Percentiles rank a stretch among this genome's conserved stretches.
Conservation (phyloP, 2,113 vertebrate genomes). For the Cephalopholis sonnerati region DNA sequence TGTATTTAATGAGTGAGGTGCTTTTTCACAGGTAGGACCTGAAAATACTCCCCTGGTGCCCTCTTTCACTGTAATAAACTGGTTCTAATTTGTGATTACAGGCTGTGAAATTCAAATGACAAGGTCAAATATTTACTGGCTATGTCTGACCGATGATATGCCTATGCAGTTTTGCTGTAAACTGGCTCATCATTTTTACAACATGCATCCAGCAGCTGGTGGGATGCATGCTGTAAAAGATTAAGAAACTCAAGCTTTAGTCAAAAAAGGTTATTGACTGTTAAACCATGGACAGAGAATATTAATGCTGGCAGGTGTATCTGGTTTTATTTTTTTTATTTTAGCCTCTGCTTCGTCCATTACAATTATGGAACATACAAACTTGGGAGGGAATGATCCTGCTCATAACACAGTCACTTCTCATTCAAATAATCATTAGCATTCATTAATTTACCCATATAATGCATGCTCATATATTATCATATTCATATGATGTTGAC, state of each 20-base stretch:
- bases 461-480: too few relatives aligned
- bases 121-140: constrained; percentile 19
- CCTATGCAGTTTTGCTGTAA: background rate
- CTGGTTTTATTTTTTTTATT: background rate
- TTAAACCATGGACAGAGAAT: background rate
- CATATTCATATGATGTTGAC: background rate
- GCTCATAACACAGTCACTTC: background rate
- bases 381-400: background rate
- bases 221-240: background rate
- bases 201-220: background rate
- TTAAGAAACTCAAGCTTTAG: background rate
- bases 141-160: background rate
- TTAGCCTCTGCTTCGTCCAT: background rate
- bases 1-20: background rate
- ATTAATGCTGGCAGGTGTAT: too few relatives aligned
- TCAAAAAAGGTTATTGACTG: background rate
- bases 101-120: constrained; percentile 17
- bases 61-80: background rate
- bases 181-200: constrained; percentile 6
- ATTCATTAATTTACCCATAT: background rate
- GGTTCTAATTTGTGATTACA: constrained; percentile 3
- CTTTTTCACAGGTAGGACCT: background rate
- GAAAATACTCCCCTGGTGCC: background rate
- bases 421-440: background rate
- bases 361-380: background rate